phyloP scores from a whole-genome alignment of 1,140 invertebrate genomes.

The Sinella curviseta region DNA sequence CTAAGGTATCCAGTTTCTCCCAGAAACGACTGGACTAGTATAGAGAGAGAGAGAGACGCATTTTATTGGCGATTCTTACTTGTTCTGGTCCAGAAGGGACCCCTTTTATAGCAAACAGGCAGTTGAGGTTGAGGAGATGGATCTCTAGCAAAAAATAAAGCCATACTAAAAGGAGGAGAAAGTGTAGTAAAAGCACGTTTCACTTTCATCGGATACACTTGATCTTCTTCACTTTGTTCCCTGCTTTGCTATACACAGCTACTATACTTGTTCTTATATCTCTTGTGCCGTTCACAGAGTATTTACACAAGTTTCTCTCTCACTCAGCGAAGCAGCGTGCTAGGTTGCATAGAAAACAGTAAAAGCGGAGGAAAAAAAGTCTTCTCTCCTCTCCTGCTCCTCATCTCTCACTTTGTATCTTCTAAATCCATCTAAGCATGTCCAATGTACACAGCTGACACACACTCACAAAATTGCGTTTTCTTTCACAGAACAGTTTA shows the following conservation, averaged over 20 bases:
- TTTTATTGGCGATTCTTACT: not conserved
- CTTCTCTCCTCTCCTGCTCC: not conserved
- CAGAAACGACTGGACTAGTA: not conserved
- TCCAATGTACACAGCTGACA: not conserved
- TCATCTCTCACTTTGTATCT: constrained; percentile 8
- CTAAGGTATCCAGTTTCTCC: not conserved
- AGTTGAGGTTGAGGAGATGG: not conserved
- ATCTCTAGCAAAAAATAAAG: not conserved
- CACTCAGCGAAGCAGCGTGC: not conserved
- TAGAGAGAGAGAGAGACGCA: not conserved
- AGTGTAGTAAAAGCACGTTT: constrained; percentile 9
- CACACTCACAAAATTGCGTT: not conserved
- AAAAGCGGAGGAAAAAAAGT: not conserved
- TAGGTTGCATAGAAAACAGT: not conserved
- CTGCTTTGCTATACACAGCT: no score
- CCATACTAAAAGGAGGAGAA: not conserved
- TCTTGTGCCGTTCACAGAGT: not conserved
- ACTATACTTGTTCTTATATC: no score
- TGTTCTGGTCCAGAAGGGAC: not conserved
- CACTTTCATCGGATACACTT: constrained; percentile 15
- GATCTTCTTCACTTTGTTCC: constrained; percentile 6
- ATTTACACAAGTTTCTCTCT: constrained; percentile 18
- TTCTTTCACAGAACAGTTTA: not conserved
- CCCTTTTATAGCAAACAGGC: not conserved
- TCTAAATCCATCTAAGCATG: not conserved